Base-by-base conservation (phyloP, 1,140 invertebrate species). In the Dryas iulia region DNA sequence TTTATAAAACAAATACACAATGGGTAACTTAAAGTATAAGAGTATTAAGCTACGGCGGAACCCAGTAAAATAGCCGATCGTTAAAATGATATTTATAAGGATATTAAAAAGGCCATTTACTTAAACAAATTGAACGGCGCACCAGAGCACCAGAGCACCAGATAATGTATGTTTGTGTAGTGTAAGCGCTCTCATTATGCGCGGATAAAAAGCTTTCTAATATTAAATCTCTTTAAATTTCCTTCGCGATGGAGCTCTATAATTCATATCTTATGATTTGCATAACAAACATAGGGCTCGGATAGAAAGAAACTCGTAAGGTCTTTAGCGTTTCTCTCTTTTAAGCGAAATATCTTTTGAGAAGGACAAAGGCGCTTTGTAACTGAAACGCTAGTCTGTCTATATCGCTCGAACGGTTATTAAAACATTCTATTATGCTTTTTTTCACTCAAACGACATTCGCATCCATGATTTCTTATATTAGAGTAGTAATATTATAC, bases 131-230 rank as follows among this genome's bases (percentile, higher is more conserved):
- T 61, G 24, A 47, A 61, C 30, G 33, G n/a, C 14, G 57, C 57
- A 10, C 3, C 30, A 18, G n/a, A n/a, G n/a, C n/a, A n/a, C n/a
- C n/a, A n/a, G n/a, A 14, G 33, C 4, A 35, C n/a, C 6, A 39
- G 39, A 47, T 47, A 47, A 47, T 47, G 59, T 23, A 26, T 47
- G 35, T 60, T 35, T 47, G 18, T 14, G 6, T 14, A 47, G 59
- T 18, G 18, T 35, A 59, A 59, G 11, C 57, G 57, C 18, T 33
- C 39, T 52, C 33, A 61, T 61, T 61, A 23, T 39, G 59, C n/a
- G 59, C 39, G 39, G 14, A 47, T 60, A 60, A 60, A 47, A 59
- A 59, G 57, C 57, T 59, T 35, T 59, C 57, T 59, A 28, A 33
- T 18, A 33, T 59, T 33, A 59, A 59, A 59, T 24, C 59, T 60